Base-by-base conservation (phyloP, 1,140 invertebrate species). In the Papilio polyxenes region DNA sequence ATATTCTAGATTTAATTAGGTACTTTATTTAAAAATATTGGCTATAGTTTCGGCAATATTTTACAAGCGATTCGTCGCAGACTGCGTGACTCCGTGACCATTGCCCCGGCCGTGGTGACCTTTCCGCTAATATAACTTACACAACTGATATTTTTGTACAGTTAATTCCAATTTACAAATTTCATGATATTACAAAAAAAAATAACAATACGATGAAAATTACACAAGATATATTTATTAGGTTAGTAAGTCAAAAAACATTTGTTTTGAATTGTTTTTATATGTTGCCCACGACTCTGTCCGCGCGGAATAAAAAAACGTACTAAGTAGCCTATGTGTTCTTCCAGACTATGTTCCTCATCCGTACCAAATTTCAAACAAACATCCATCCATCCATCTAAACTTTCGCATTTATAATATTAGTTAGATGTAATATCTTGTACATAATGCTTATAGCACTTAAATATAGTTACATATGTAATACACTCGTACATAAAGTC, bases 71-170 rank as follows among this genome's bases (percentile, higher is more conserved):
- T 75, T 15, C 40, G 74, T 75, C 40, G 40, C 74, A 75, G 74
- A 49, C 75, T 8, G 23, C 75, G 75, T 15, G 75, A 53, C 48
- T 53, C 49, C 48, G 75, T 77, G 75, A 77, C 49, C 20, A 20
- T 77, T 53, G 44, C 49, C 20, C 48, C 20, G n/a, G 75, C 44
- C 31, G 31, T 11, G 13, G 65, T 72, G 23, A 72, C 65, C 65
- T 72, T 72, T 72, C 65, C 65, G 31, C 65, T 72, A 72, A 72
- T 23, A 40, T 3, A 23, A 11, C 44, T 77, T 77, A 23, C 75
- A 77, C 75, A 77, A 77, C 75, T 49, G 75, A 51, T 51, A 76
- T 53, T n/a, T 48, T 77, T 51, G 75, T 53, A 31, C 49, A 77
- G 20, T 76, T 53, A 44, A 51, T 75, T 75, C 8, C 10, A 75